These are phyloP conservation scores for Melipona beecheii DNA, from an alignment of 2,888 invertebrate genomes.

Conservation along the genomic window DNA sequence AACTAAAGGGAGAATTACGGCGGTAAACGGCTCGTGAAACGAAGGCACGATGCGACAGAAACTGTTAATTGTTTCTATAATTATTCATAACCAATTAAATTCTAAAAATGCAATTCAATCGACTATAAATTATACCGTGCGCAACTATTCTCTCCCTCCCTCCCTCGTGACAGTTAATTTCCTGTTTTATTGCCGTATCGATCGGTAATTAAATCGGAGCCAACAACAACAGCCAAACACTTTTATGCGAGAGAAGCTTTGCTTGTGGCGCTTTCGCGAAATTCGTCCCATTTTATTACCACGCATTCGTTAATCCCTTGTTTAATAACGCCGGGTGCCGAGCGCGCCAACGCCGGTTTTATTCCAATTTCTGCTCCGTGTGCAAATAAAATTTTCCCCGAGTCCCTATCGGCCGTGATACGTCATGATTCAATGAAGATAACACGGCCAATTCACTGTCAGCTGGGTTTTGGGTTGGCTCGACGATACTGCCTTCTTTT, in stretches of 20 bases:
- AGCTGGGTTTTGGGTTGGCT: neutral
- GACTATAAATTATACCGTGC: constrained; percentile 41
- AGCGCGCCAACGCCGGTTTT: neutral
- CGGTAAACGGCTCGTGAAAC: constrained; percentile 10
- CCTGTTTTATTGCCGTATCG: constrained; percentile 59
- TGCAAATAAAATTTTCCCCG: constrained; percentile 30
- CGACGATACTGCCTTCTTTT: neutral
- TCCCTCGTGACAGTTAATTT: constrained; percentile 49
- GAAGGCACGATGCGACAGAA: neutral
- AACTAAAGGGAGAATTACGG: neutral
- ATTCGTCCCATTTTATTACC: constrained; percentile 46
- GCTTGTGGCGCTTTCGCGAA: constrained; percentile 27
- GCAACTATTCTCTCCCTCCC: constrained; percentile 6
- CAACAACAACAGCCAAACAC: constrained; percentile 32
- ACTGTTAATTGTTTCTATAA: constrained; percentile 42
- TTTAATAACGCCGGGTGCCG: constrained; percentile 40
- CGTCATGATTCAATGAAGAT: constrained; percentile 2
- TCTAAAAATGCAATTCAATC: constrained; percentile 39
- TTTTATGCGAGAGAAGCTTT: constrained; percentile 34
- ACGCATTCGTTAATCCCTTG: constrained; percentile 50
- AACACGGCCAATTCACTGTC: neutral
- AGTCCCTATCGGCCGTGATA: neutral
- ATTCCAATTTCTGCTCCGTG: constrained; percentile 13
- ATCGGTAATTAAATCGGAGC: constrained; percentile 58
- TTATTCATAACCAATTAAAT: constrained; percentile 50